phyloP scores from a whole-genome alignment of 2,888 invertebrate species.

The Elgonia sp. region DNA sequence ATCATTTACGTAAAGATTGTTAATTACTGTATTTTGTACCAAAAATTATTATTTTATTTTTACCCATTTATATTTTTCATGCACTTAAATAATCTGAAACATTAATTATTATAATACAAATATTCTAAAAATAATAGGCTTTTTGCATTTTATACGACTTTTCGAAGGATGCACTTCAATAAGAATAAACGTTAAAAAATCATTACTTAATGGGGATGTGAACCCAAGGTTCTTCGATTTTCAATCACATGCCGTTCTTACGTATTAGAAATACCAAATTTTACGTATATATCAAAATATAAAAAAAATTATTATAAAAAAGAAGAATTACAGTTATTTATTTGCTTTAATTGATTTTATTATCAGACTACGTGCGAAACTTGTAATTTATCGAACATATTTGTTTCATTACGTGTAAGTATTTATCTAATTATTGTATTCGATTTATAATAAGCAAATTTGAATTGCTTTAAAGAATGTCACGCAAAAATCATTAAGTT shows the following conservation, averaged over 20 bases:
- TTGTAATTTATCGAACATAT: constrained; percentile 3
- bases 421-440: constrained; percentile 8
- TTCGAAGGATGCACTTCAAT: constrained; percentile 46
- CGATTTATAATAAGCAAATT: too few relatives aligned
- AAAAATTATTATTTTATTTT: too few relatives aligned
- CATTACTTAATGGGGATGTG: constrained; percentile 38
- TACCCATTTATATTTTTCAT: neutral
- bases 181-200: constrained; percentile 33
- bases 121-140: constrained; percentile 10
- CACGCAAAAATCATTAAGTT: too few relatives aligned
- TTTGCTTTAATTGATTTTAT: constrained; percentile 28
- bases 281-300: neutral
- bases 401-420: constrained; percentile 18
- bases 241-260: constrained; percentile 32
- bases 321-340: neutral
- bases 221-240: constrained; percentile 53
- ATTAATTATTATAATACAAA: too few relatives aligned
- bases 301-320: neutral
- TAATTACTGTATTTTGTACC: too few relatives aligned
- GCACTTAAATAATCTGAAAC: neutral
- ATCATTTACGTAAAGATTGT: too few relatives aligned
- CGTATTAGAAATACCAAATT: constrained; percentile 1
- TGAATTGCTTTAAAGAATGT: too few relatives aligned
- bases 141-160: constrained; percentile 36
- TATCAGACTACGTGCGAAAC: constrained; percentile 21